Evolutionary conservation across 2,888 invertebrate genomes (phyloP).

Genomic region (Chrysodeixis includens): DNA sequence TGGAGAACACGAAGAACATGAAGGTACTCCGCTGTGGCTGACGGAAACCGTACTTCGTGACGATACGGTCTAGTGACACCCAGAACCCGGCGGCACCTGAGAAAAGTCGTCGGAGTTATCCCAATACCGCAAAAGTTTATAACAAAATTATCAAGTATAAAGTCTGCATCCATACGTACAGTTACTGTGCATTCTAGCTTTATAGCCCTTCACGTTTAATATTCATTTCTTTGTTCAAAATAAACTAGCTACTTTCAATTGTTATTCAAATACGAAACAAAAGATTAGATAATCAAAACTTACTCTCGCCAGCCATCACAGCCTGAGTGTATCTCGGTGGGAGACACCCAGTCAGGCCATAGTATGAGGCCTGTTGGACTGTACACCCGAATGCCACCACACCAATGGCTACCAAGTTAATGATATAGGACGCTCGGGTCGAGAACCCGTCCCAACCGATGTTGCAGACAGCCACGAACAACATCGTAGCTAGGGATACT

Average conservation of each 20-base stretch:
- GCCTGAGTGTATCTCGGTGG: constrained; percentile 97
- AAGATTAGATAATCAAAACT: constrained; percentile 66
- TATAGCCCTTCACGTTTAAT: too few species aligned
- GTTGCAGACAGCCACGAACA: constrained; percentile 95
- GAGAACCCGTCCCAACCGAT: constrained; percentile 96
- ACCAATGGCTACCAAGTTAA: constrained; percentile 95
- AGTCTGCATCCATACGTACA: too few species aligned
- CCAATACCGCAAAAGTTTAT: too few species aligned
- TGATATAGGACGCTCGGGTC: constrained; percentile 93
- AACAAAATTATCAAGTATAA: too few species aligned
- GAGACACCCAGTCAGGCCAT: constrained; percentile 97
- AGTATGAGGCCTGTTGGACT: constrained; percentile 98
- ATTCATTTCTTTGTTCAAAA: too few species aligned
- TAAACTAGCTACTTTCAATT: too few species aligned
- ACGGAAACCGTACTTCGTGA: constrained; percentile 94
- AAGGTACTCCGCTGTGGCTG: constrained; percentile 95
- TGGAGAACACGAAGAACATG: constrained; percentile 95
- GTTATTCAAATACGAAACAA: not conserved
- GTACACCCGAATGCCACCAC: constrained; percentile 96
- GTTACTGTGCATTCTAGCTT: too few species aligned
- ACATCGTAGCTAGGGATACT: constrained; percentile 94
- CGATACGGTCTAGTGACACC: constrained; percentile 95
- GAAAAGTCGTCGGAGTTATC: not conserved
- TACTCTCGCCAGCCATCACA: constrained; percentile 98
- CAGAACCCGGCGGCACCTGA: constrained; percentile 95